Base-by-base conservation (phyloP, 2,113 vertebrate species). In the Meleagris gallopavo region DNA sequence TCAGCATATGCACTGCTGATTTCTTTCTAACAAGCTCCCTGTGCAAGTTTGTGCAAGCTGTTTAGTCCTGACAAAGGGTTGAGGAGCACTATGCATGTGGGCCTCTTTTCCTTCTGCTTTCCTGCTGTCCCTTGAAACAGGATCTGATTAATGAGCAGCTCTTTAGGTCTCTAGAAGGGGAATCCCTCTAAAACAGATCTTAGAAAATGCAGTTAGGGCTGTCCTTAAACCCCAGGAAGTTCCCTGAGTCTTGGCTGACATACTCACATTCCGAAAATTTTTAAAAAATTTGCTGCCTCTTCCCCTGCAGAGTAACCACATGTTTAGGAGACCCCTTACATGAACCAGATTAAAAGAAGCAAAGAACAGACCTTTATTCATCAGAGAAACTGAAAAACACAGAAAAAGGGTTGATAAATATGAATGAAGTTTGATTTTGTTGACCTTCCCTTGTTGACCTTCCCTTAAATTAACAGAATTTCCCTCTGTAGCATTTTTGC, bases 201-300 rank as follows among this genome's bases (percentile, higher is more conserved):
- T 27, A 85, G 62, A 88, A 77, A 80, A 62, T 4, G 3, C 9
- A 83, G 29, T 17, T 58, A 88, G 30, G 22, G 55, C 29, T 89
- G 54, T 77, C 4, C 0, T 67, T 88, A 87, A 87, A 72, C 36
- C 48, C 41, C 55, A 83, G 67, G 38, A 93, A 83, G 67, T 43
- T 93, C 76, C 55, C 83, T 6, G 13, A 75, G 88, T 43, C 73
- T 96, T 93, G 79, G 76, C 88, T 57, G 69, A 83, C 43, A 80
- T 64, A 25, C 30, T 74, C 20, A 32, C 75, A 83, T 93, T 91
- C 79, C 88, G 71, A 67, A 92, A 83, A 67, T 73, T 55, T 79
- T 89, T 21, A 30, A 85, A 76, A 91, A 89, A 74, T 83, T 86
- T 89, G 50, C 45, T 91, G 57, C 79, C 7, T 88, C 72, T 74